These are phyloP conservation scores for Hylaeus anthracinus DNA, from an alignment of 1,140 invertebrate species.

Conservation along the genomic window DNA sequence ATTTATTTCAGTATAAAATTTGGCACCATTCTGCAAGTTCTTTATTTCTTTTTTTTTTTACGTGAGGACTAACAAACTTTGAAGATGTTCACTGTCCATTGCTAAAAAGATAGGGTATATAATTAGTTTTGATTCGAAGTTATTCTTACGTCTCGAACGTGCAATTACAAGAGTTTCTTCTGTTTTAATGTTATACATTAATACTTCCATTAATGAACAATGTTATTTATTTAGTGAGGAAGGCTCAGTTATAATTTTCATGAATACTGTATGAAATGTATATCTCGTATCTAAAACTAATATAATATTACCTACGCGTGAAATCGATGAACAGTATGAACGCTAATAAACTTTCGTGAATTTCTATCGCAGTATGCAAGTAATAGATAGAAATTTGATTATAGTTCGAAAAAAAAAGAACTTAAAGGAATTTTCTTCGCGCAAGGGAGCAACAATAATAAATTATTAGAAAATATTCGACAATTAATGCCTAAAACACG, in stretches of 20 bases:
- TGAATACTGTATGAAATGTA: conserved; percentile 48
- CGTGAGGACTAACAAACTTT: conserved; percentile 8
- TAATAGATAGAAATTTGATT: conserved; percentile 12
- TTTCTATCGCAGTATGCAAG: conserved; percentile 18
- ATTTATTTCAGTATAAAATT: conserved; percentile 63
- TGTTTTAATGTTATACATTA: conserved; percentile 37
- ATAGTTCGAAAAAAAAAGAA: not conserved
- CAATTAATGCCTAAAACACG: not conserved
- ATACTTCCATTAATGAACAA: conserved; percentile 40
- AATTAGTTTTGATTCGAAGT: conserved; percentile 56
- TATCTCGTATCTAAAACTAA: conserved; percentile 28
- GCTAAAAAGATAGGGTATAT: conserved; percentile 26
- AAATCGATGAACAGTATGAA: conserved; percentile 14
- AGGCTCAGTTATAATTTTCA: conserved; percentile 47
- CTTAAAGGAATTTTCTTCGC: not conserved
- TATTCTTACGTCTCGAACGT: conserved; percentile 16
- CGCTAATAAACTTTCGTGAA: conserved; percentile 2
- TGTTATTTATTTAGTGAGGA: conserved; percentile 44
- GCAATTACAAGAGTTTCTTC: conserved; percentile 27
- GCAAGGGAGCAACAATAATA: not conserved
- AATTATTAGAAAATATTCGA: conserved; percentile 15
- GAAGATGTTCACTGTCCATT: conserved; percentile 7
- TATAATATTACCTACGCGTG: conserved; percentile 22
- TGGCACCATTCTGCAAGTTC: conserved; percentile 56
- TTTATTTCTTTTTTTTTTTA: conserved; percentile 8